These are phyloP conservation scores for Amiota minor DNA, from an alignment of 2,888 invertebrate genomes.

Conservation along the genomic window DNA sequence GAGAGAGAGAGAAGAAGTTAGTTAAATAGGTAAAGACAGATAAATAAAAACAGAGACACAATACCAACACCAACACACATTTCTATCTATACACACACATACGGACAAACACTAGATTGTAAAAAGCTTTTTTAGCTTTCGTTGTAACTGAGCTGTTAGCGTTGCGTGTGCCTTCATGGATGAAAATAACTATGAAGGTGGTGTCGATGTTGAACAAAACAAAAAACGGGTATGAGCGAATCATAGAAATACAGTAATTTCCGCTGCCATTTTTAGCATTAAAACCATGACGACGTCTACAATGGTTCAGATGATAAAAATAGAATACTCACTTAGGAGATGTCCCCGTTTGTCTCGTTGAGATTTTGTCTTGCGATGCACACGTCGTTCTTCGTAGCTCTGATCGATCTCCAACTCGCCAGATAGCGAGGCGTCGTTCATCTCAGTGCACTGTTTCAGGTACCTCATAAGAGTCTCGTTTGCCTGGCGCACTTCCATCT, in stretches of 20 bases:
- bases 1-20: constrained; percentile 42
- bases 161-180: not conserved
- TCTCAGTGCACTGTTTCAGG: constrained; percentile 73
- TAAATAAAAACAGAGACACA: not conserved
- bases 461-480: constrained; percentile 74
- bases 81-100: not conserved
- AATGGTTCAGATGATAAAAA: constrained; percentile 7
- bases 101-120: not conserved
- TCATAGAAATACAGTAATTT: constrained; percentile 1
- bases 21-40: not conserved
- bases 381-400: constrained; percentile 72
- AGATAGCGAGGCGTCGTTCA: constrained; percentile 73
- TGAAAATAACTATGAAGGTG: not conserved
- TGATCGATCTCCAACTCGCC: constrained; percentile 74
- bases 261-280: not conserved
- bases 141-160: not conserved
- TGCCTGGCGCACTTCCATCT: constrained; percentile 73
- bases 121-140: not conserved
- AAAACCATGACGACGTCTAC: not conserved
- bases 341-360: constrained; percentile 73
- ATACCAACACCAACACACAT: not conserved
- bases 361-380: constrained; percentile 73
- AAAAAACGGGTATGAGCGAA: not conserved
- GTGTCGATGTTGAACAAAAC: not conserved
- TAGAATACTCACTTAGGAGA: constrained; percentile 67